Conservation (phyloP, 2,113 vertebrate species). For the Manacus vitellinus region DNA sequence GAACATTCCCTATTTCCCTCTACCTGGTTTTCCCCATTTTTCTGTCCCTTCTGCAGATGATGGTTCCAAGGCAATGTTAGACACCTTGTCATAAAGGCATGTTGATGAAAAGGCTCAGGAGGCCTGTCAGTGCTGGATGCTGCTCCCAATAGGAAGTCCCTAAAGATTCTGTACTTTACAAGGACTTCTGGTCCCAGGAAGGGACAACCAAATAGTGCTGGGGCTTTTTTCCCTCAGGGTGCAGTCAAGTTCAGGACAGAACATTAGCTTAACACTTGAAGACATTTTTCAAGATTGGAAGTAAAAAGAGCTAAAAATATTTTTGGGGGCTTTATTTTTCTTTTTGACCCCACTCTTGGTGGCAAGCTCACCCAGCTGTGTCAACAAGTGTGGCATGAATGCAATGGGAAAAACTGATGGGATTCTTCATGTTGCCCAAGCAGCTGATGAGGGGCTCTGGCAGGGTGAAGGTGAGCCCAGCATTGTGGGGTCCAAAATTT, state of each 20-base stretch:
- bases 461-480: not conserved
- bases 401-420: not conserved
- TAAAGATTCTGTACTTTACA: not conserved
- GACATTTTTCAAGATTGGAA: not conserved
- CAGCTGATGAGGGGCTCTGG: not conserved
- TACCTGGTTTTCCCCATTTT: not conserved
- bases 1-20: not conserved
- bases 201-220: not conserved
- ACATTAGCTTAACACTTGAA: not conserved
- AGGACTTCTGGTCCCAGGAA: not conserved
- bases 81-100: not conserved
- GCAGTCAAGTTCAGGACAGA: not conserved
- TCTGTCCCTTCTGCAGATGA: not conserved
- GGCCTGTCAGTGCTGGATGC: not conserved
- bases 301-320: not conserved
- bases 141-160: not conserved
- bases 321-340: not conserved
- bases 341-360: accelerated
- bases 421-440: accelerated
- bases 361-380: not conserved
- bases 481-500: not conserved
- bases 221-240: not conserved
- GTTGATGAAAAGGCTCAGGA: not conserved
- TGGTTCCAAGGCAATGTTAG: not conserved
- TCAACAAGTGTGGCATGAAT: too few species aligned